Conservation (phyloP, 1,140 invertebrate genomes). For the Scylla paramamosain region DNA sequence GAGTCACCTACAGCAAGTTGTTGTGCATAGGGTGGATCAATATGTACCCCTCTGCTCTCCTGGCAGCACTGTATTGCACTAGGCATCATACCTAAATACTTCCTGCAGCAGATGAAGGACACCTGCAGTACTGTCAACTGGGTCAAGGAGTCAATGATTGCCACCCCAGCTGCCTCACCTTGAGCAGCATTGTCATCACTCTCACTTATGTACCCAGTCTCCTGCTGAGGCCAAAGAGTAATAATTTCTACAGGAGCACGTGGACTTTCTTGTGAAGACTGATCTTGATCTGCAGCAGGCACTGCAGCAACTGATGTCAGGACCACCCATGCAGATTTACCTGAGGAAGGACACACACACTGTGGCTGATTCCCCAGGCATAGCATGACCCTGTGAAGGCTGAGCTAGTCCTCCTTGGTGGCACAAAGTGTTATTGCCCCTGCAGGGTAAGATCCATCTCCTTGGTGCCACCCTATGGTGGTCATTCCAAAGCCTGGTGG, state of each 20-base stretch:
- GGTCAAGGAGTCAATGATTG: not conserved
- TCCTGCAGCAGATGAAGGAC: not conserved
- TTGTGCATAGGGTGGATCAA: not conserved
- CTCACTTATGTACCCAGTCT: not conserved
- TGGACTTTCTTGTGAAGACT: constrained; percentile 3
- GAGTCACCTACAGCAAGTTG: not conserved
- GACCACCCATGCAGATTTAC: constrained; percentile 55
- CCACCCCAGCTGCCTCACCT: not conserved
- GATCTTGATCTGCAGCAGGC: not conserved
- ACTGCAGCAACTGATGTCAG: not conserved
- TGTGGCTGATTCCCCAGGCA: constrained; percentile 22
- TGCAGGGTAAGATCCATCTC: no score
- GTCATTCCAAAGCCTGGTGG: no score
- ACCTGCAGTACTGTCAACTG: not conserved
- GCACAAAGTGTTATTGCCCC: no score
- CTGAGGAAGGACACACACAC: constrained; percentile 6
- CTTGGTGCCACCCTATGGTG: no score
- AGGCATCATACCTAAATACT: not conserved
- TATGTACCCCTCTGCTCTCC: not conserved
- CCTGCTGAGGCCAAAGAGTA: not conserved
- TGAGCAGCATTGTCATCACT: not conserved
- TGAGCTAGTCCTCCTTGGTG: constrained; percentile 18
- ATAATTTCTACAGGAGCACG: not conserved
- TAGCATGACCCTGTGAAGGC: constrained; percentile 29
- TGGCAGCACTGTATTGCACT: not conserved